Evolutionary conservation across 2,113 vertebrate genomes (phyloP).

Genomic region (Mustela nigripes): DNA sequence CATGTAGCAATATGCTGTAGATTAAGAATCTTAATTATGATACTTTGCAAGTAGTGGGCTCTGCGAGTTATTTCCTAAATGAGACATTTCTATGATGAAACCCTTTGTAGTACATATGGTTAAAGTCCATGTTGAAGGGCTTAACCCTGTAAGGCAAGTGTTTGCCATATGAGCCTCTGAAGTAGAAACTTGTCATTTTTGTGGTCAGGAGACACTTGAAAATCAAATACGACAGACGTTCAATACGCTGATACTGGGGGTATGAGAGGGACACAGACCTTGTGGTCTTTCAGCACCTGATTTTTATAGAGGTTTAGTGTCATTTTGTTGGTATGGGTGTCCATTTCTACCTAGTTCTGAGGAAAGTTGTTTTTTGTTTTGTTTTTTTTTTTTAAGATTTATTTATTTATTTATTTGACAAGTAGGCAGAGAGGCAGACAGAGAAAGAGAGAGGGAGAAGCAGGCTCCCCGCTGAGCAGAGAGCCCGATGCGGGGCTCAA

Average conservation of each 20-base stretch:
- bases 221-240: not conserved
- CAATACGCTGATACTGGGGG: not conserved
- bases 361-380: not conserved
- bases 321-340: not conserved
- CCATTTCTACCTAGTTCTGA: not conserved
- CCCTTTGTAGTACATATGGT: constrained; percentile 21
- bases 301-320: not conserved
- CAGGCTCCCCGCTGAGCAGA: too few relatives aligned
- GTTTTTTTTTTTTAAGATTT: too few relatives aligned
- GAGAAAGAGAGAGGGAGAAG: too few relatives aligned
- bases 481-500: too few relatives aligned
- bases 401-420: too few relatives aligned
- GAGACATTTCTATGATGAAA: constrained; percentile 4
- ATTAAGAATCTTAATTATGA: not conserved
- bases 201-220: not conserved
- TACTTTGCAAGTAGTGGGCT: not conserved
- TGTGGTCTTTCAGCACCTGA: not conserved
- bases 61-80: not conserved
- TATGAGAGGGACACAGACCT: not conserved
- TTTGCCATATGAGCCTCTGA: not conserved
- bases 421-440: too few relatives aligned
- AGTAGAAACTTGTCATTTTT: not conserved
- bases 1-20: not conserved
- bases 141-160: not conserved
- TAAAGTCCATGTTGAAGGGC: not conserved